A percentile compares a stretch with the other conserved stretches of the same genome.
These are phyloP conservation scores for Drosophila demipolita DNA, from an alignment of 2,888 invertebrate genomes.

Conservation along the genomic window DNA sequence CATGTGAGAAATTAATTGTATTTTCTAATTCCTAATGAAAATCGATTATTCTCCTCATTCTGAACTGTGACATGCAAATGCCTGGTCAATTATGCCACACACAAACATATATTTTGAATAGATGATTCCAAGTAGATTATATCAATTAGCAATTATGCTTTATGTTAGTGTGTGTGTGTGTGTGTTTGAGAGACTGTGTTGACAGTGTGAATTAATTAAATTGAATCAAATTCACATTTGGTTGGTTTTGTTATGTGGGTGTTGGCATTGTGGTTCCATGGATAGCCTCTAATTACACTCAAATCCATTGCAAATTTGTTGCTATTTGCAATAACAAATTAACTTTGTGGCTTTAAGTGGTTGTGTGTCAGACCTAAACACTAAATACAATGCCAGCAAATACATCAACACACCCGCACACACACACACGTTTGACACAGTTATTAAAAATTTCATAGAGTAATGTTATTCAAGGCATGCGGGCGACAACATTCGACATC, in stretches of 20 bases:
- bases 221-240: conserved; percentile 34
- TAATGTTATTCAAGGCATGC: conserved; percentile 56
- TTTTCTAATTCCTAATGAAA: conserved; percentile 1
- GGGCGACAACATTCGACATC: conserved; percentile 61
- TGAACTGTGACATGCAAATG: conserved; percentile 1
- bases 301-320: conserved; percentile 20
- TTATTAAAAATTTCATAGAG: conserved; percentile 68
- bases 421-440: conserved; percentile 58
- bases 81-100: conserved; percentile 55
- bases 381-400: background rate
- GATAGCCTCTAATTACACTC: conserved; percentile 59
- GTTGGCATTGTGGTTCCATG: conserved; percentile 15
- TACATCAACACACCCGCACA: background rate
- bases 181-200: conserved; percentile 11
- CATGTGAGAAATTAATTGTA: background rate
- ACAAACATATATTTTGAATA: conserved; percentile 52
- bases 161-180: background rate
- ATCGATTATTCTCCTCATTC: background rate
- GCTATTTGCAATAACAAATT: conserved; percentile 27
- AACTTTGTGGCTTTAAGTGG: conserved; percentile 24
- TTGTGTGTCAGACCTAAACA: conserved; percentile 1
- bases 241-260: conserved; percentile 1
- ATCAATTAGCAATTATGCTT: conserved; percentile 55
- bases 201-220: conserved; percentile 68
- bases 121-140: conserved; percentile 65